These are phyloP conservation scores for Thereuonema tuberculata DNA, from an alignment of 1,140 invertebrate genomes.

Conservation along the genomic window DNA sequence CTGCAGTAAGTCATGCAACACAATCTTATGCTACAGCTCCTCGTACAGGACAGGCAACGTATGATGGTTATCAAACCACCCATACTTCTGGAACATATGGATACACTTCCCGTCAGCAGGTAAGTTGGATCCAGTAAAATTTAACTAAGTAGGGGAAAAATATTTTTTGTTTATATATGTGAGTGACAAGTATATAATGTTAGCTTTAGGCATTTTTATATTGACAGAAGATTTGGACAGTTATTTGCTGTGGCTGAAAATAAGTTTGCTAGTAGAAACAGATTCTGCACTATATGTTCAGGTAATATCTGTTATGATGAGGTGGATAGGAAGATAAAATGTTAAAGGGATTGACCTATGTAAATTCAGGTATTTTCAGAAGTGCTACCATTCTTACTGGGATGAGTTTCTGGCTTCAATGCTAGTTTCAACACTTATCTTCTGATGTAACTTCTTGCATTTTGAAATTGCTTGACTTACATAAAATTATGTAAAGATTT, in stretches of 20 bases:
- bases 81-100: constrained; percentile 30
- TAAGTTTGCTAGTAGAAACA: not conserved
- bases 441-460: too few species aligned
- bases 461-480: too few species aligned
- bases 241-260: not conserved
- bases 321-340: too few species aligned
- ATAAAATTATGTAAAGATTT: too few species aligned
- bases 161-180: not conserved
- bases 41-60: constrained; percentile 26
- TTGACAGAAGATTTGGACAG: too few species aligned
- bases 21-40: constrained; percentile 25
- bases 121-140: constrained; percentile 17
- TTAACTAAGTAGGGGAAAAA: not conserved
- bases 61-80: constrained; percentile 29
- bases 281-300: not conserved
- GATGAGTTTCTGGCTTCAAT: too few species aligned
- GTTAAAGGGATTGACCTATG: too few species aligned
- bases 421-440: too few species aligned
- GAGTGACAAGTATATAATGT: not conserved
- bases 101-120: constrained; percentile 27
- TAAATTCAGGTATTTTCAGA: too few species aligned
- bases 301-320: not conserved
- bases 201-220: too few species aligned
- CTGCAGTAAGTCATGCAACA: constrained; percentile 46
- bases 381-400: too few species aligned